A percentile compares a stretch with the other conserved stretches of the same genome.
These are phyloP conservation scores for Eclectus roratus DNA, from an alignment of 2,113 vertebrate genomes.

Conservation along the genomic window DNA sequence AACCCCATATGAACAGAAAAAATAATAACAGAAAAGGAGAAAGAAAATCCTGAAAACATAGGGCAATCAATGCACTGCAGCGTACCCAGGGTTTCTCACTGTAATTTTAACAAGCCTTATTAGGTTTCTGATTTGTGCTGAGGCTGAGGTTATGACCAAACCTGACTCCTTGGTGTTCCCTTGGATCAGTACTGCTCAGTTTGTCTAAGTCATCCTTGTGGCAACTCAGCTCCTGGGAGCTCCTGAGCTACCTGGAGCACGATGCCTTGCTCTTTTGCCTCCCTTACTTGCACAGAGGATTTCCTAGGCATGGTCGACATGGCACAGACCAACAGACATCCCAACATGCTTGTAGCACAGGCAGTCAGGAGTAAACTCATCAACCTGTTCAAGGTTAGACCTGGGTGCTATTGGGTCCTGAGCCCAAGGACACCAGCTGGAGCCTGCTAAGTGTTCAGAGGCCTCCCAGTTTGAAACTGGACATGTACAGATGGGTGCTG, in stretches of 20 bases:
- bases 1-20: neutral
- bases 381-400: neutral
- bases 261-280: neutral
- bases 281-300: neutral
- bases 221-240: neutral
- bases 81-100: neutral
- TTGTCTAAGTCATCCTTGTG: neutral
- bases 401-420: neutral
- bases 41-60: neutral
- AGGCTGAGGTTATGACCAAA: neutral
- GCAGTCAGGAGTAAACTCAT: neutral
- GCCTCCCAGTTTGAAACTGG: neutral
- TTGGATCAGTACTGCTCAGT: neutral
- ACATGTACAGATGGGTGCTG: fast-evolving
- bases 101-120: neutral
- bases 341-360: neutral
- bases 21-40: neutral
- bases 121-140: neutral
- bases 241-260: neutral
- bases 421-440: neutral
- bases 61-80: neutral
- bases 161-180: neutral
- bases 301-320: fast-evolving
- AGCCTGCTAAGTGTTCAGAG: no score
- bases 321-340: neutral